A percentile compares a stretch with the other conserved stretches of the same genome.
Evolutionary conservation across 1,140 invertebrate genomes (phyloP).

Genomic region (Ephestia elutella): DNA sequence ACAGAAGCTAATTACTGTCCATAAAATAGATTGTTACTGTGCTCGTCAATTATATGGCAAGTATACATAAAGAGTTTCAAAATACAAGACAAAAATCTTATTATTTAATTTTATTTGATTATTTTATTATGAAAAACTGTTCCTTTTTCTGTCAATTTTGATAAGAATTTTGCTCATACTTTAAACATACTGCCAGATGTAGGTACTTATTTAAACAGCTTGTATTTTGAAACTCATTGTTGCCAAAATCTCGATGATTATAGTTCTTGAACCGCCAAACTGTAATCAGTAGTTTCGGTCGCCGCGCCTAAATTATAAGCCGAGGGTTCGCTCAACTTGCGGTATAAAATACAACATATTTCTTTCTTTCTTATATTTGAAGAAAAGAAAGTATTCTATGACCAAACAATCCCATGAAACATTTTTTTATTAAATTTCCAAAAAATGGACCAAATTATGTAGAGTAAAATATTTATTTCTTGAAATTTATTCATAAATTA

Average conservation of each 20-base stretch:
- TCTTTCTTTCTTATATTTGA: no score
- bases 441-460: no score
- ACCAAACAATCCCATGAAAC: no score
- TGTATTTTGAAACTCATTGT: background rate
- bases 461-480: no score
- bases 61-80: background rate
- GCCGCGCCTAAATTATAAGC: constrained; percentile 7
- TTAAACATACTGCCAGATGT: background rate
- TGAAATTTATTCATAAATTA: background rate
- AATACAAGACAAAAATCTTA: background rate
- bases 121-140: background rate
- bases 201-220: background rate
- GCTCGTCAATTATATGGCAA: constrained; percentile 1
- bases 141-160: no score
- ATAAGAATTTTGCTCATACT: background rate
- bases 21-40: background rate
- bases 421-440: no score
- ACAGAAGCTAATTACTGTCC: background rate
- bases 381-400: no score
- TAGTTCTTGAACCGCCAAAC: background rate
- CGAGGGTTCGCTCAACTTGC: background rate
- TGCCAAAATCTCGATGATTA: background rate
- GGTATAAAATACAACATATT: background rate
- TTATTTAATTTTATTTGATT: no score
- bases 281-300: background rate